A percentile compares a stretch with the other conserved stretches of the same genome.
Conservation (phyloP, 2,113 vertebrate species). For the Pterocles gutturalis region DNA sequence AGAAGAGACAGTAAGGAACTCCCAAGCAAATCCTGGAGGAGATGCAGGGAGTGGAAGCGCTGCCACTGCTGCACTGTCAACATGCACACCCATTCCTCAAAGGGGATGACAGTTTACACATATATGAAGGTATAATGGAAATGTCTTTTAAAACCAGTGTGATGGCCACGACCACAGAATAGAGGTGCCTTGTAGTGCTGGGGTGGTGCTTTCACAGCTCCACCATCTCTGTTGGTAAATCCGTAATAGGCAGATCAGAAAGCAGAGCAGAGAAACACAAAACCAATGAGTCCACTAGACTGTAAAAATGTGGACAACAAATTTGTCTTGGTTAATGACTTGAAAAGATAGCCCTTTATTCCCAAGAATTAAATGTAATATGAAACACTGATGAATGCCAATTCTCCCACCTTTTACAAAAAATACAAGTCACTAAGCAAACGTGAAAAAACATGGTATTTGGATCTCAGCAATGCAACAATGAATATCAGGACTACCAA, state of each 20-base stretch:
- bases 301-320: not conserved
- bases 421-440: not conserved
- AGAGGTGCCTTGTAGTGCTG: not conserved
- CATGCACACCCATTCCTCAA: not conserved
- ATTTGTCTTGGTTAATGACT: not conserved
- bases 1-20: not conserved
- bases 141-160: not conserved
- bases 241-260: not conserved
- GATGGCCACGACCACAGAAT: not conserved
- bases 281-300: not conserved
- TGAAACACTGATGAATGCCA: not conserved
- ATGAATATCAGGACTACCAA: not conserved
- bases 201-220: not conserved
- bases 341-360: slow-evolving; percentile 19
- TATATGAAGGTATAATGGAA: not conserved
- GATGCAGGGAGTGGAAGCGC: not conserved
- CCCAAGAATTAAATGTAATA: not conserved
- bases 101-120: not conserved
- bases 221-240: not conserved
- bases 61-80: not conserved
- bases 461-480: not conserved
- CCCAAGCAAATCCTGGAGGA: not conserved
- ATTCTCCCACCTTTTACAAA: not conserved
- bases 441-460: not conserved
- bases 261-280: not conserved